These are phyloP conservation scores for Cyphomyrus plagiostoma DNA, from an alignment of 2,113 vertebrate genomes.

Conservation along the genomic window DNA sequence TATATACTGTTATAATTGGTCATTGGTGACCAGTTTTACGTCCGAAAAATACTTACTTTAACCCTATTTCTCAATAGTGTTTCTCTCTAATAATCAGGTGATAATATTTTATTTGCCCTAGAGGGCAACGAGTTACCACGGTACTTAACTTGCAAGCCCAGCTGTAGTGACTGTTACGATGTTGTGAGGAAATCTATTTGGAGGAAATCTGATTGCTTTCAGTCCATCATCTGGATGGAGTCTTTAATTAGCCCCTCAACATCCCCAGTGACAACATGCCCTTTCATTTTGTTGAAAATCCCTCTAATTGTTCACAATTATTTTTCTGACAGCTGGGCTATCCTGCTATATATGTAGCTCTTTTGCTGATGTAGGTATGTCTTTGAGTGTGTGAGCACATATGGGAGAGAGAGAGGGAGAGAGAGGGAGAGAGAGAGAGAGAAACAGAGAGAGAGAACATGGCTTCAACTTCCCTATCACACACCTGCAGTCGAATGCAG, in stretches of 20 bases:
- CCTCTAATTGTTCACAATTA: background rate
- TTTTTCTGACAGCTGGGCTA: background rate
- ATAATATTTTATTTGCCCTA: background rate
- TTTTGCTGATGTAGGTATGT: background rate
- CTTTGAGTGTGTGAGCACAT: background rate
- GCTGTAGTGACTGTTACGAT: background rate
- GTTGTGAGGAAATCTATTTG: background rate
- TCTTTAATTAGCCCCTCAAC: background rate
- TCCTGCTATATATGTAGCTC: background rate
- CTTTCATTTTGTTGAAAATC: background rate
- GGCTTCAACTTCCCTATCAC: conserved; percentile 46
- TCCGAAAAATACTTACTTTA: background rate
- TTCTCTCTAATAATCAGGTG: background rate
- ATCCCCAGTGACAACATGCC: background rate
- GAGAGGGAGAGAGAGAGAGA: conserved; percentile 28
- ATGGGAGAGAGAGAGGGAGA: background rate
- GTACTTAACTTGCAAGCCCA: background rate
- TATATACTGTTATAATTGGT: background rate
- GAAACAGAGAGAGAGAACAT: conserved; percentile 45
- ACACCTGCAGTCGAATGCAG: conserved; percentile 66
- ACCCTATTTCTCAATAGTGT: background rate
- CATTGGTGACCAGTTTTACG: background rate
- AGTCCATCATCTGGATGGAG: background rate
- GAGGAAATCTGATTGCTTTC: background rate
- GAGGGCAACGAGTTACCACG: background rate